These are phyloP conservation scores for Monochamus saltuarius DNA, from an alignment of 1,140 invertebrate species.

Conservation along the genomic window DNA sequence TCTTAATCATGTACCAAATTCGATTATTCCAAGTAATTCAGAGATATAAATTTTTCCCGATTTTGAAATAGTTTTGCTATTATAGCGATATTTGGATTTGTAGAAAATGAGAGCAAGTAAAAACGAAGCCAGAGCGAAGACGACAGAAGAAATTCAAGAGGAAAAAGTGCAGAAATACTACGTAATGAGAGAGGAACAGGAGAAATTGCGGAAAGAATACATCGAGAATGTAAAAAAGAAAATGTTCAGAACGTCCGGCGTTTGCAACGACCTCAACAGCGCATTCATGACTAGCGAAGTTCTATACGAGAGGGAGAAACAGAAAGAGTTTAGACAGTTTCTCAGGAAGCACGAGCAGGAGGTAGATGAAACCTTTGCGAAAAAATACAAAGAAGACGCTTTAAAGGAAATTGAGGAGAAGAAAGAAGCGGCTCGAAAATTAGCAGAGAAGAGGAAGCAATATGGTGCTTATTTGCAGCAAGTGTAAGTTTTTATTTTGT, in stretches of 20 bases:
- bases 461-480: constrained; percentile 23
- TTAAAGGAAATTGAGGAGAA: constrained; percentile 26
- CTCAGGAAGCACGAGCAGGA: constrained; percentile 34
- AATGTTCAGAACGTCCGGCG: constrained; percentile 27
- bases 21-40: too few relatives aligned
- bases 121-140: constrained; percentile 33
- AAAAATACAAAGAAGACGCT: constrained; percentile 24
- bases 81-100: not conserved
- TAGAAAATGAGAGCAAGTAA: constrained; percentile 38
- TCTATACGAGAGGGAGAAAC: constrained; percentile 37
- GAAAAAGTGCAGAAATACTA: constrained; percentile 33
- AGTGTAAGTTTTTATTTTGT: constrained; percentile 11
- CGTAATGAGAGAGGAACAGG: constrained; percentile 37
- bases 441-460: constrained; percentile 21
- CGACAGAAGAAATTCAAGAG: constrained; percentile 33
- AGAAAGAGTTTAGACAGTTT: constrained; percentile 35
- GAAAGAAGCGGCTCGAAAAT: constrained; percentile 21
- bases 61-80: not conserved
- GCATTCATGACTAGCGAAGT: constrained; percentile 38
- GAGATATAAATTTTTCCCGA: too few relatives aligned
- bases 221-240: constrained; percentile 36
- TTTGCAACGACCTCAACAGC: constrained; percentile 31
- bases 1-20: too few relatives aligned
- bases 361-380: constrained; percentile 24
- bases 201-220: constrained; percentile 35